Conservation (phyloP, 2,888 invertebrate species). For the Sphinx pinastri region DNA sequence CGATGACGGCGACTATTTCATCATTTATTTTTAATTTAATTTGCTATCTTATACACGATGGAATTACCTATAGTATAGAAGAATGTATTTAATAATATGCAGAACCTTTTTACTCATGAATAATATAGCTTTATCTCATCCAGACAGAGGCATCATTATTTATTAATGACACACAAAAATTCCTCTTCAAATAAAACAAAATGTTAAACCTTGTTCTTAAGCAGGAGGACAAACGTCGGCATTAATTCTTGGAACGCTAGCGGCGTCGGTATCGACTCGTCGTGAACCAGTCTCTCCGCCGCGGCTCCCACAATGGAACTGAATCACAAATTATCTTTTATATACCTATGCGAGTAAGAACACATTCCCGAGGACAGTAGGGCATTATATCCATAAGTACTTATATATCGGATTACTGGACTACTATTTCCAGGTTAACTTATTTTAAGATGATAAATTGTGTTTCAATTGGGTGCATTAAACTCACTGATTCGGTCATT, state of each 20-base stretch:
- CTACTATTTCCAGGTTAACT: constrained; percentile 30
- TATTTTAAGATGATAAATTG: no score
- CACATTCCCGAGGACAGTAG: constrained; percentile 32
- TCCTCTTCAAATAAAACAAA: constrained; percentile 27
- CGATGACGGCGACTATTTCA: no score
- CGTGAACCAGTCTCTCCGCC: constrained; percentile 24
- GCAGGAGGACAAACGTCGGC: constrained; percentile 49
- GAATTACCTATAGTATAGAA: neutral
- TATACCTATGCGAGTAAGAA: constrained; percentile 30
- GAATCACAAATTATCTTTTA: constrained; percentile 48
- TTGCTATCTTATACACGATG: neutral
- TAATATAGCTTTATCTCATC: neutral
- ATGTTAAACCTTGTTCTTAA: constrained; percentile 44
- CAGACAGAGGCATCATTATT: constrained; percentile 19
- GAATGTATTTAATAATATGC: neutral
- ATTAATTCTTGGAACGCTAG: constrained; percentile 55
- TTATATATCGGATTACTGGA: constrained; percentile 4
- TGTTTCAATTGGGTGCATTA: no score
- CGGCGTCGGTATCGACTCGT: constrained; percentile 32
- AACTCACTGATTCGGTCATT: no score
- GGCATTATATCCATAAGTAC: constrained; percentile 24
- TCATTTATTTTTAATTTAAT: neutral
- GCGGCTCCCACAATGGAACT: constrained; percentile 49
- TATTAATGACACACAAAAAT: constrained; percentile 30
- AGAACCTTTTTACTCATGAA: no score